Conservation (phyloP, 2,888 invertebrate species). For the Micropterix aruncella region DNA sequence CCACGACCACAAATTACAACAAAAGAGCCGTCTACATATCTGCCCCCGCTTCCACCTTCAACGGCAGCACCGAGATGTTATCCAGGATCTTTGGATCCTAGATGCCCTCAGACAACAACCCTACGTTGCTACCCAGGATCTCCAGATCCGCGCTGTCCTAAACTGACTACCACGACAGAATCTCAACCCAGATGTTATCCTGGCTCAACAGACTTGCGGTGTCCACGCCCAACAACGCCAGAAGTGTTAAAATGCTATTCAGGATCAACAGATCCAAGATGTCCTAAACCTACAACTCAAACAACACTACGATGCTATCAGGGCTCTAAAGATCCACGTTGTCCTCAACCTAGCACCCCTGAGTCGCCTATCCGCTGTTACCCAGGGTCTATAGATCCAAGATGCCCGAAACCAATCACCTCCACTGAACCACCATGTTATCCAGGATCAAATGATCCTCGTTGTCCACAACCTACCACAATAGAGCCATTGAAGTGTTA, state of each 20-base stretch:
- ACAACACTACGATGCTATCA: conserved; percentile 14
- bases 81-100: conserved; percentile 23
- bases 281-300: conserved; percentile 15
- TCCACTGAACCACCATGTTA: conserved; percentile 15
- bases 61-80: conserved; percentile 15
- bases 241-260: conserved; percentile 15
- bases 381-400: conserved; percentile 22
- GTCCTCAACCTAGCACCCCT: conserved; percentile 15
- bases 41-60: conserved; percentile 14
- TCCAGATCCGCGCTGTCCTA: conserved; percentile 17
- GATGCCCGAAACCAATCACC: conserved; percentile 18
- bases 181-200: too few relatives aligned
- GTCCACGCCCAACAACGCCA: conserved; percentile 12
- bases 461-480: conserved; percentile 15
- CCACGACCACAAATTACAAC: conserved; percentile 16
- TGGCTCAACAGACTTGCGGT: too few relatives aligned
- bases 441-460: conserved; percentile 17
- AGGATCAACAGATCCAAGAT: conserved; percentile 20
- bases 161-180: too few relatives aligned
- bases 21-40: conserved; percentile 11
- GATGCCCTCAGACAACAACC: conserved; percentile 17
- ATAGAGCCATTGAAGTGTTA: conserved; percentile 11
- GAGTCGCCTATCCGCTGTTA: conserved; percentile 13
- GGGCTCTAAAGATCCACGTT: conserved; percentile 18
- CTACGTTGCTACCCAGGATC: conserved; percentile 20